Evolutionary conservation across 2,888 invertebrate species (phyloP).

Genomic region (Oegoconia quadripuncta): DNA sequence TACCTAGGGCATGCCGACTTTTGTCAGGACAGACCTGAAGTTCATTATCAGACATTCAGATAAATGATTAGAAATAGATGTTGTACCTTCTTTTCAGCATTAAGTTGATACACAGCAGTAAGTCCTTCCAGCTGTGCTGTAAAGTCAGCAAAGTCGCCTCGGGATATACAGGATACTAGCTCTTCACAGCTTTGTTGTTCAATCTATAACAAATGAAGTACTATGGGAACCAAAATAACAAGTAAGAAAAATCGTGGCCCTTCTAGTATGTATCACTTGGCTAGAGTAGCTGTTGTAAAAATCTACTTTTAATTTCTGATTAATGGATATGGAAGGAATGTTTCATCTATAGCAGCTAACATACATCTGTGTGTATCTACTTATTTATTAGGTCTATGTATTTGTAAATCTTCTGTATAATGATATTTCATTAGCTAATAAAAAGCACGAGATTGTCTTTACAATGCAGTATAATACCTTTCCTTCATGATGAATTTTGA

Average conservation of each 20-base stretch:
- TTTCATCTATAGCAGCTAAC: no score
- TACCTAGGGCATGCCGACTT: no score
- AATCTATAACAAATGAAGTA: slow-evolving; percentile 43
- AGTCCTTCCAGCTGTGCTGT: slow-evolving; percentile 95
- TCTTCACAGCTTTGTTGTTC: slow-evolving; percentile 93
- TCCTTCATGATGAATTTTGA: slow-evolving; percentile 93
- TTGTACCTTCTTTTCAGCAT: slow-evolving; percentile 91
- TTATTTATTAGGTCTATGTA: no score
- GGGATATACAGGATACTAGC: slow-evolving; percentile 88
- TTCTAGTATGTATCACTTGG: no score
- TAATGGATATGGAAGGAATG: no score
- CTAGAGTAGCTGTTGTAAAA: no score
- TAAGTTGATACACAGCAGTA: slow-evolving; percentile 94
- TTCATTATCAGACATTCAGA: background rate
- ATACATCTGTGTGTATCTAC: no score
- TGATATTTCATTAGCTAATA: no score
- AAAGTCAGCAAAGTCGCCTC: slow-evolving; percentile 94
- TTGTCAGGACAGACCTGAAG: no score
- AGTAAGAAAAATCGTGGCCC: background rate
- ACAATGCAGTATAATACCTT: slow-evolving; percentile 69
- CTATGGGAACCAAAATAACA: background rate
- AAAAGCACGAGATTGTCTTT: no score
- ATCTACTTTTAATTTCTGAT: no score
- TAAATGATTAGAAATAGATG: background rate
- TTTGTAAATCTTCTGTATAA: no score